These are phyloP conservation scores for Drosophila percnosoma DNA, from an alignment of 2,888 invertebrate species.

Conservation along the genomic window DNA sequence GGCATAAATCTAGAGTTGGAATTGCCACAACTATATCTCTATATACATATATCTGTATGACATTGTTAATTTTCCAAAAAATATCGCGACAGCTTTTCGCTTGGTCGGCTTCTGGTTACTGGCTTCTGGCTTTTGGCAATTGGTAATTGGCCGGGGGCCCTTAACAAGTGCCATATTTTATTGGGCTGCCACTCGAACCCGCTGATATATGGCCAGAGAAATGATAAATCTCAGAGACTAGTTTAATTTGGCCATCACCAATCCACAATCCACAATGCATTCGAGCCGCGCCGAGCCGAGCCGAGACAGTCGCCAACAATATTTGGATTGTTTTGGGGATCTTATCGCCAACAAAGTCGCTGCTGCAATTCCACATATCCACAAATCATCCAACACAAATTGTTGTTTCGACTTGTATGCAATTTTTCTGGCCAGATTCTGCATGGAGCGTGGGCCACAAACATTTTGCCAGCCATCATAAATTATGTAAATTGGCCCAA, in stretches of 20 bases:
- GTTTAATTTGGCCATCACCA: slow-evolving; percentile 60
- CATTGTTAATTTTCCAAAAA: slow-evolving; percentile 76
- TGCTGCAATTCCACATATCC: slow-evolving; percentile 70
- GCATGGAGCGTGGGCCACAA: slow-evolving; percentile 41
- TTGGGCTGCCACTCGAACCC: slow-evolving; percentile 71
- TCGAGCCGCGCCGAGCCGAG: slow-evolving; percentile 1
- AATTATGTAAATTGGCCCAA: slow-evolving; percentile 68
- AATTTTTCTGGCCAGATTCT: slow-evolving; percentile 38
- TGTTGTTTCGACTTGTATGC: slow-evolving; percentile 57
- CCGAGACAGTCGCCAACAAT: slow-evolving; percentile 52
- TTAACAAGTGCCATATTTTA: slow-evolving; percentile 78
- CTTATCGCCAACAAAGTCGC: slow-evolving; percentile 51
- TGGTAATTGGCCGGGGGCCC: slow-evolving; percentile 67
- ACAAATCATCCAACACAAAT: slow-evolving; percentile 68
- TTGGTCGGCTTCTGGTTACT: slow-evolving; percentile 45
- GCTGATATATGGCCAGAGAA: slow-evolving; percentile 64
- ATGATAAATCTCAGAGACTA: slow-evolving; percentile 76
- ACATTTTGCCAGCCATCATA: slow-evolving; percentile 52
- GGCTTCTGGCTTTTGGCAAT: slow-evolving; percentile 49
- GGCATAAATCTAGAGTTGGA: slow-evolving; percentile 69
- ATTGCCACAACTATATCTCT: slow-evolving; percentile 35
- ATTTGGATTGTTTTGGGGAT: slow-evolving; percentile 5
- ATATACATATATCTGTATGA: slow-evolving; percentile 14
- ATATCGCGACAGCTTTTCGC: slow-evolving; percentile 75
- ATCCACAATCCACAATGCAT: slow-evolving; percentile 26